Percentiles rank a stretch among this genome's conserved stretches.
Conservation (phyloP, 2,113 vertebrate genomes). For the Anthoscopus minutus region DNA sequence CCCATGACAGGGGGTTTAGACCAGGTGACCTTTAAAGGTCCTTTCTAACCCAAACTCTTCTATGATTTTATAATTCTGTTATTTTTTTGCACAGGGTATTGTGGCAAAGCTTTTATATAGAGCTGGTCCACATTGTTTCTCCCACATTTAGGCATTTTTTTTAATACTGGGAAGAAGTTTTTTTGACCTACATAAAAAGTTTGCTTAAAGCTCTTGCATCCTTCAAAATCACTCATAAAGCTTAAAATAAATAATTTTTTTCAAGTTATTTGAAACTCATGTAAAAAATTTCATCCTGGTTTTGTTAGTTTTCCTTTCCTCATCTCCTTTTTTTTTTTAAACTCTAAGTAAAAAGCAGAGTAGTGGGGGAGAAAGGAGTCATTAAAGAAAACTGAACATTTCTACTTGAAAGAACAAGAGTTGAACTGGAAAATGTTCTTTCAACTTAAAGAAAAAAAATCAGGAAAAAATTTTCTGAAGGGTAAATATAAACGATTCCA, state of each 20-base stretch:
- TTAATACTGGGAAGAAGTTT: not conserved
- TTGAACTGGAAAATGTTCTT: constrained; percentile 34
- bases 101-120: not conserved
- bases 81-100: not conserved
- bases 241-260: not conserved
- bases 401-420: constrained; percentile 28
- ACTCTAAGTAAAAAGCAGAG: not conserved
- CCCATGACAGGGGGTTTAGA: not conserved
- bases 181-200: constrained; percentile 34
- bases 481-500: not conserved
- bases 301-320: constrained; percentile 25
- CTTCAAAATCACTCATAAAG: not conserved
- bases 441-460: constrained; percentile 1
- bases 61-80: not conserved
- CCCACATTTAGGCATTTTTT: not conserved
- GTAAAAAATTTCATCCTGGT: not conserved
- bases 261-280: not conserved
- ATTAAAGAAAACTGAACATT: not conserved
- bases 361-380: not conserved
- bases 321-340: not conserved
- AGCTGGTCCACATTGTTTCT: not conserved
- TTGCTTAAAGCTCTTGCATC: not conserved
- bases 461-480: constrained; percentile 19
- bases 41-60: not conserved
- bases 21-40: not conserved